phyloP scores from a whole-genome alignment of 2,888 invertebrate genomes.

The Diloba caeruleocephala region DNA sequence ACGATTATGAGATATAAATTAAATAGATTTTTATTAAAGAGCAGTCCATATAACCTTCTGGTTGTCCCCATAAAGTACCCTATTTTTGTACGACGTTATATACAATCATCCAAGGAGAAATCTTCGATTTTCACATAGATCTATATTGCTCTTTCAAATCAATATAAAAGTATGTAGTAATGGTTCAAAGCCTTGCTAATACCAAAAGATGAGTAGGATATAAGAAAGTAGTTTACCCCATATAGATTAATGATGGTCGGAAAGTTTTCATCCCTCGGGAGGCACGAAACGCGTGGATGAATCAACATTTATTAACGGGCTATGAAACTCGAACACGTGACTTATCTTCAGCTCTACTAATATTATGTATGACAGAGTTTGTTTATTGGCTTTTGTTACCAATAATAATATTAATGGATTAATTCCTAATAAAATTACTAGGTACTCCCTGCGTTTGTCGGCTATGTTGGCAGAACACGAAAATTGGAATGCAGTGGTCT shows the following conservation, averaged over 20 bases:
- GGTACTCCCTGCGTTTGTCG: not conserved
- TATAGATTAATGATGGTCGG: slow-evolving; percentile 36
- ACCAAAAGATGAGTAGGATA: not conserved
- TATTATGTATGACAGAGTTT: slow-evolving; percentile 1
- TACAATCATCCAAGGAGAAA: no score
- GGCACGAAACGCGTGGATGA: slow-evolving; percentile 26
- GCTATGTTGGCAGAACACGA: no score
- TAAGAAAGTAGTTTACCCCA: slow-evolving; percentile 15
- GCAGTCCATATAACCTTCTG: no score
- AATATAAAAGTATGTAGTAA: not conserved
- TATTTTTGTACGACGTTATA: no score
- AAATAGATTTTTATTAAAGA: no score
- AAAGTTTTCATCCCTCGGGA: slow-evolving; percentile 33
- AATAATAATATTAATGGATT: slow-evolving; percentile 1
- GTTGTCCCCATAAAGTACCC: no score
- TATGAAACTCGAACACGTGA: slow-evolving; percentile 26
- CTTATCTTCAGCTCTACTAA: slow-evolving; percentile 13
- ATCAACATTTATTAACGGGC: slow-evolving; percentile 43
- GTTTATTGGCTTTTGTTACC: not conserved
- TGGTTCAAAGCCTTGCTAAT: not conserved
- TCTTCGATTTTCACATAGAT: no score
- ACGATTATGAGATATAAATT: no score
- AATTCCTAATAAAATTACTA: not conserved
- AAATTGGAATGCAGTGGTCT: no score
- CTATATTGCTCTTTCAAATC: no score